A percentile compares a stretch with the other conserved stretches of the same genome.
Conservation (phyloP, 2,797 vertebrate genomes). For the Intellagama lesueurii region DNA sequence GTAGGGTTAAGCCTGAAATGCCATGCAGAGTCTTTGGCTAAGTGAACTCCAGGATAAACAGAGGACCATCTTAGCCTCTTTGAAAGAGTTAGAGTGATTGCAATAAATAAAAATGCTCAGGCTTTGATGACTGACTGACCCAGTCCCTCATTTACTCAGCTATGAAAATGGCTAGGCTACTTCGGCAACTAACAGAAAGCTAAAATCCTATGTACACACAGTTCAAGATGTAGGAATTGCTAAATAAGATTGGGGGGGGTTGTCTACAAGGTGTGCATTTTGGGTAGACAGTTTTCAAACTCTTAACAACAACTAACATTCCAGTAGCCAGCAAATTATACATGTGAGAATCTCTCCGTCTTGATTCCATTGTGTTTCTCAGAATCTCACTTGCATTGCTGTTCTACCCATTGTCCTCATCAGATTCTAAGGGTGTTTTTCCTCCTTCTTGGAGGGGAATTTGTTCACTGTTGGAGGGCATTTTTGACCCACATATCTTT, state of each 20-base stretch:
- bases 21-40: slow-evolving; percentile 19
- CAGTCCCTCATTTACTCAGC: neutral
- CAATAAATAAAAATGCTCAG: neutral
- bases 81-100: slow-evolving; percentile 54
- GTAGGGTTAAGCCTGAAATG: slow-evolving; percentile 15
- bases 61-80: slow-evolving; percentile 45
- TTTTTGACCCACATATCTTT: too few species aligned
- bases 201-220: neutral
- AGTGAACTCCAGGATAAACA: slow-evolving; percentile 37
- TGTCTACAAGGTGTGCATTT: neutral
- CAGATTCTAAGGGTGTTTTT: neutral
- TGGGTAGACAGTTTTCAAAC: neutral
- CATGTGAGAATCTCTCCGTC: neutral
- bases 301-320: neutral
- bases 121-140: neutral
- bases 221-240: neutral
- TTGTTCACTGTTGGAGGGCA: too few species aligned
- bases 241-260: neutral
- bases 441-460: neutral
- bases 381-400: neutral
- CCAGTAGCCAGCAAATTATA: neutral
- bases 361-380: neutral
- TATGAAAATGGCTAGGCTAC: neutral
- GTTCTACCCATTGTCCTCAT: neutral
- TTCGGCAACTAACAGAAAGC: neutral